Evolutionary conservation across 2,113 vertebrate species (phyloP).

Genomic region (Neofelis nebulosa): DNA sequence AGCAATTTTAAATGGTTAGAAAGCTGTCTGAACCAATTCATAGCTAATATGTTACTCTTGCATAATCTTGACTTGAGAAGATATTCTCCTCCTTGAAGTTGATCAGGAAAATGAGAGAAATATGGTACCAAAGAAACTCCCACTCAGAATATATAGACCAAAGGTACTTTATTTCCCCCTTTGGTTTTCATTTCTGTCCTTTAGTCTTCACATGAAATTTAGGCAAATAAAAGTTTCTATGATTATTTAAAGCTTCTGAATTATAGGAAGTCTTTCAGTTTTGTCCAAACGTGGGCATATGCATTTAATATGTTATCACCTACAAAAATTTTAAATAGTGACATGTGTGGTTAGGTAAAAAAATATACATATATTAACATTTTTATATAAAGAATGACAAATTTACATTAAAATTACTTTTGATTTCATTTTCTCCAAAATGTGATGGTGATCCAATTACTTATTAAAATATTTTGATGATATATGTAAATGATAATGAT

Average conservation of each 20-base stretch:
- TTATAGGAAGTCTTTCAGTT: neutral
- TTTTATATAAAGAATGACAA: neutral
- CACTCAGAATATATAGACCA: neutral
- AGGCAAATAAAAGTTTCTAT: neutral
- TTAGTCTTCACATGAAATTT: neutral
- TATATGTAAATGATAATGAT: neutral
- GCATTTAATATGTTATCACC: neutral
- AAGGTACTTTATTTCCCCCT: neutral
- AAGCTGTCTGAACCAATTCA: neutral
- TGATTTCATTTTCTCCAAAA: neutral
- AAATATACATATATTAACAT: neutral
- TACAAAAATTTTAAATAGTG: neutral
- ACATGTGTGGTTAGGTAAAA: neutral
- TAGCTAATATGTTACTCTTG: slow-evolving; percentile 2
- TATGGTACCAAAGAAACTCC: neutral
- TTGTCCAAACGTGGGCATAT: neutral
- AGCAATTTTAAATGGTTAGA: slow-evolving; percentile 27
- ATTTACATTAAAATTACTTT: neutral
- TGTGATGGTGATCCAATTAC: neutral
- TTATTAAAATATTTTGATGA: neutral
- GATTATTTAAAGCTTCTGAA: neutral
- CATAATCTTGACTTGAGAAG: slow-evolving; percentile 4
- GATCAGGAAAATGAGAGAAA: neutral
- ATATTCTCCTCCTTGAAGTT: neutral
- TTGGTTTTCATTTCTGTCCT: neutral